Evolutionary conservation across 2,797 vertebrate species (phyloP).

Genomic region (Molossus molossus): DNA sequence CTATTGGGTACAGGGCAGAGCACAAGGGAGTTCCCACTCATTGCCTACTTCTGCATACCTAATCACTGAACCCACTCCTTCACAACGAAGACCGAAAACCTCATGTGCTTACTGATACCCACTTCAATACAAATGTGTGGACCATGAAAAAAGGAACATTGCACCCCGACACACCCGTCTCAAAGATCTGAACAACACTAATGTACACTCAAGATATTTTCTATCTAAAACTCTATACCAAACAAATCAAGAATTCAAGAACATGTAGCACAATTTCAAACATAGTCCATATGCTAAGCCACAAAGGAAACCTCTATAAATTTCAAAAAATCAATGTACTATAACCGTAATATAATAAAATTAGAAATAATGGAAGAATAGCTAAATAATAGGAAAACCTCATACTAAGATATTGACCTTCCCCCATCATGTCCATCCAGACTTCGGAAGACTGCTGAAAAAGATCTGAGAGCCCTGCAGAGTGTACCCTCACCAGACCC

Average conservation of each 20-base stretch:
- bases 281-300: not conserved
- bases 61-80: slow-evolving; percentile 52
- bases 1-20: not conserved
- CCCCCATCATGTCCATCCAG: not conserved
- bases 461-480: not conserved
- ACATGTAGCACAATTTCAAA: slow-evolving; percentile 42
- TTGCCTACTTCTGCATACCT: not conserved
- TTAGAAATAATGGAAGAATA: slow-evolving; percentile 62
- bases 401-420: not conserved
- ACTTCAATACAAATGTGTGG: not conserved
- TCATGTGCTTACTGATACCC: not conserved
- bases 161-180: not conserved
- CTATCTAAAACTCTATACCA: not conserved
- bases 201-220: slow-evolving; percentile 17
- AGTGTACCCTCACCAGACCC: not conserved
- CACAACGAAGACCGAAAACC: not conserved
- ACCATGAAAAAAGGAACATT: not conserved
- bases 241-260: slow-evolving; percentile 52
- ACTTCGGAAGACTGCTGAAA: not conserved
- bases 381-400: slow-evolving; percentile 33
- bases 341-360: not conserved
- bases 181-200: slow-evolving; percentile 42
- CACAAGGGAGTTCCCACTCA: not conserved
- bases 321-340: slow-evolving; percentile 18
- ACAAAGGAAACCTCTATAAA: slow-evolving; percentile 36